phyloP scores from a whole-genome alignment of 2,113 vertebrate species.

The Labrus mixtus region DNA sequence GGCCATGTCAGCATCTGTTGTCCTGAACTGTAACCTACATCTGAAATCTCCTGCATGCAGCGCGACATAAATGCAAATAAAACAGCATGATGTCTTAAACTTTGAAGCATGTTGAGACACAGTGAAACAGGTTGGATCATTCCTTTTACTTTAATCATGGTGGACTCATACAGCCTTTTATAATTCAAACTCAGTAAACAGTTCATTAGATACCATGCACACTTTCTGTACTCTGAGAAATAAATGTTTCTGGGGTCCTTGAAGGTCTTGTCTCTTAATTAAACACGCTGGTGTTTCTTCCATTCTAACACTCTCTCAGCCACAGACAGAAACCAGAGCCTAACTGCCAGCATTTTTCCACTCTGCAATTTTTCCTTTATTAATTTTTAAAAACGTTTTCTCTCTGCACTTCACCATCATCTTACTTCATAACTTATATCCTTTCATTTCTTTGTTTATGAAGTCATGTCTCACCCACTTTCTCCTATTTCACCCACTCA shows the following conservation, averaged over 20 bases:
- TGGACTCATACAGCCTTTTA: too few species aligned
- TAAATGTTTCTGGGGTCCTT: neutral
- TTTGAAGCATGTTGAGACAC: neutral
- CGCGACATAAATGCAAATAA: neutral
- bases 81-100: neutral
- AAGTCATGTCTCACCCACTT: neutral
- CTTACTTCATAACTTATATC: neutral
- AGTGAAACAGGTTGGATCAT: neutral
- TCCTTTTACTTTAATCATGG: too few species aligned
- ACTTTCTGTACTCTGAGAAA: neutral
- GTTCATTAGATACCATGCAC: too few species aligned
- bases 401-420: neutral
- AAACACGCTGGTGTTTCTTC: neutral
- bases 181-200: too few species aligned
- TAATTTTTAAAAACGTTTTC: neutral
- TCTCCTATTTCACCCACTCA: neutral
- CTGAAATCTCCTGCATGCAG: neutral
- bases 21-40: neutral
- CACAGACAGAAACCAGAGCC: constrained; percentile 10
- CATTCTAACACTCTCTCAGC: neutral
- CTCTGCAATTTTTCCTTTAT: neutral
- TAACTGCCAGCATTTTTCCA: neutral
- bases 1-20: neutral
- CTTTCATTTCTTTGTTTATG: neutral
- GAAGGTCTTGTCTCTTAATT: neutral